These are phyloP conservation scores for Drosophila borealis DNA, from an alignment of 2,888 invertebrate genomes.

Conservation along the genomic window DNA sequence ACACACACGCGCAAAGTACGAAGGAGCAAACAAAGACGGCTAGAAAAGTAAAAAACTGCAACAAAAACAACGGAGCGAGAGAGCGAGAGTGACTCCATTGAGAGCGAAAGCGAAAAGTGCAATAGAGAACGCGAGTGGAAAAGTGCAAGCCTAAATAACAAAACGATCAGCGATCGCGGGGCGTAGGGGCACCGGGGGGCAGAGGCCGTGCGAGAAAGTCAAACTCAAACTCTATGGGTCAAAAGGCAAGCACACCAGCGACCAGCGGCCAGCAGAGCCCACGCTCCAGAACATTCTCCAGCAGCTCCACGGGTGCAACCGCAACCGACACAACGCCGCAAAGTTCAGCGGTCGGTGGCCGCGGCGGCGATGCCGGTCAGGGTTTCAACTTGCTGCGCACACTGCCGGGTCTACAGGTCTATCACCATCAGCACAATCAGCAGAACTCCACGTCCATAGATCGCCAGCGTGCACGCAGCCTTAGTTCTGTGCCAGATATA, in stretches of 20 bases:
- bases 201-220: constrained; percentile 28
- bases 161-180: constrained; percentile 19
- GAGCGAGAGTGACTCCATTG: constrained; percentile 7
- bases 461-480: constrained; percentile 92
- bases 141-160: constrained; percentile 10
- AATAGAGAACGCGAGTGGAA: neutral
- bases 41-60: constrained; percentile 27
- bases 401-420: constrained; percentile 89
- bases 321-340: constrained; percentile 59
- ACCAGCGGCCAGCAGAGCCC: constrained; percentile 88
- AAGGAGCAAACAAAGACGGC: constrained; percentile 59
- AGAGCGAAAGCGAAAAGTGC: constrained; percentile 3
- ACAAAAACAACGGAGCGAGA: constrained; percentile 2
- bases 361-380: constrained; percentile 79
- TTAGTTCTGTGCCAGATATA: constrained; percentile 93
- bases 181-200: constrained; percentile 29
- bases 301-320: constrained; percentile 86
- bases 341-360: constrained; percentile 45
- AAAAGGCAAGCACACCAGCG: constrained; percentile 93
- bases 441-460: constrained; percentile 86
- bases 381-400: constrained; percentile 90
- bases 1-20: constrained; percentile 13
- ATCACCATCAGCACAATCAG: constrained; percentile 83
- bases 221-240: constrained; percentile 88
- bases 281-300: constrained; percentile 91